phyloP scores from a whole-genome alignment of 2,797 vertebrate species.

The Takifugu rubripes region DNA sequence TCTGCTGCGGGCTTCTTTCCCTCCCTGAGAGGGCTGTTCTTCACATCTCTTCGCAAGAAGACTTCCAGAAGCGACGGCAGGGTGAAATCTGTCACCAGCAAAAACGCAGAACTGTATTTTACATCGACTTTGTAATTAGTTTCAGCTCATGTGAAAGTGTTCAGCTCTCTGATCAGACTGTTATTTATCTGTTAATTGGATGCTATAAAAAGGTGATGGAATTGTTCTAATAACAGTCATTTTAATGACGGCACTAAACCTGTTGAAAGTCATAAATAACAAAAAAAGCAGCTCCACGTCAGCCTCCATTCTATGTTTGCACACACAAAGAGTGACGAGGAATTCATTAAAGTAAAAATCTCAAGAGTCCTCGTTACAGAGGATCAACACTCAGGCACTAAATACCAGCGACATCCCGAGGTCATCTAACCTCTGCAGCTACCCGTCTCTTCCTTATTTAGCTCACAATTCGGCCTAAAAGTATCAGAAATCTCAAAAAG shows the following conservation, averaged over 20 bases:
- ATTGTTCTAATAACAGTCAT: background rate
- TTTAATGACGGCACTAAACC: background rate
- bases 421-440: conserved; percentile 48
- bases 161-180: too few relatives aligned
- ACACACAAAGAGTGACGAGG: conserved; percentile 35
- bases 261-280: background rate
- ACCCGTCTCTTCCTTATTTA: conserved; percentile 16
- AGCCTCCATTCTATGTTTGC: conserved; percentile 21
- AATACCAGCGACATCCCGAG: conserved; percentile 61
- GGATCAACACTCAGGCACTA: conserved; percentile 68
- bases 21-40: conserved; percentile 67
- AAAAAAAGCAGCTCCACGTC: conserved; percentile 3
- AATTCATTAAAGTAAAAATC: conserved; percentile 76
- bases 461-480: background rate
- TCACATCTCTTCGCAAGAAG: conserved; percentile 82
- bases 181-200: too few relatives aligned
- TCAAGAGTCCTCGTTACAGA: conserved; percentile 66
- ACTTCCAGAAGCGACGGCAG: conserved; percentile 81
- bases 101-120: background rate
- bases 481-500: background rate
- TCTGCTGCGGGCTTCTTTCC: conserved; percentile 79
- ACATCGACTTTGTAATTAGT: background rate
- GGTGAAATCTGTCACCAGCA: conserved; percentile 79
- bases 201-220: too few relatives aligned
- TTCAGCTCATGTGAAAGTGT: too few relatives aligned